Evolutionary conservation across 1,140 invertebrate genomes (phyloP), one percentile per base, ranked within the genome.

Genomic region (Acyrthosiphon pisum): DNA sequence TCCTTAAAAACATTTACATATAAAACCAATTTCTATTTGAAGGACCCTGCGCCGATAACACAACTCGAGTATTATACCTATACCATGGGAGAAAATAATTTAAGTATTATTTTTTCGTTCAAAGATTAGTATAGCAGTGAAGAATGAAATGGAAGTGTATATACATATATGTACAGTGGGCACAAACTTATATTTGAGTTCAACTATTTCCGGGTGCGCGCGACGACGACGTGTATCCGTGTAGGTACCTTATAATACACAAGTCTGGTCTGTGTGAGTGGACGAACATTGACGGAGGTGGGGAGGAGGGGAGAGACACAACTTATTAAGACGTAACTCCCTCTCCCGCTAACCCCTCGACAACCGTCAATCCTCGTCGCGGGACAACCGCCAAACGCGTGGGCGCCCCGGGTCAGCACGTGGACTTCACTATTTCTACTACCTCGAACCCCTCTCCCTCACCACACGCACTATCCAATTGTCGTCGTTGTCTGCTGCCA

Each of bases 311-410:
- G 83, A 41, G 46, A 14, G 60, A 76, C n/a, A 14, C 60, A n/a
- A 76, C 60, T 76, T 76, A 76, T n/a, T 76, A 76, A 76, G 60
- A 76, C n/a, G 14, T 4, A n/a, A 76, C 30, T 76, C 60, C 60
- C 60, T 11, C n/a, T 68, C 11, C 60, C 26, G 14, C 11, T 30
- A 68, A 4, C 30, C 81, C 26, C 41, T 84, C 23, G 41, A 68
- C 56, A 37, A 50, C 48, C 48, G 1, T 53, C n/a, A 60, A 37
- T 46, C 37, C 9, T 26, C 41, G 53, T n/a, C 60, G 41, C 90
- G 53, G 90, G 60, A 91, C 41, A 30, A 30, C 44, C 37, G 60
- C 90, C 90, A 91, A 91, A 91, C 90, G 90, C 90, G 90, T 91
- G 56, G 90, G 90, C 26, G 41, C 90, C 23, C 41, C 90, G 56